Evolutionary conservation across 2,797 vertebrate genomes (phyloP), one percentile per base, ranked within the genome.

Genomic region (Rhinoraja longicauda): DNA sequence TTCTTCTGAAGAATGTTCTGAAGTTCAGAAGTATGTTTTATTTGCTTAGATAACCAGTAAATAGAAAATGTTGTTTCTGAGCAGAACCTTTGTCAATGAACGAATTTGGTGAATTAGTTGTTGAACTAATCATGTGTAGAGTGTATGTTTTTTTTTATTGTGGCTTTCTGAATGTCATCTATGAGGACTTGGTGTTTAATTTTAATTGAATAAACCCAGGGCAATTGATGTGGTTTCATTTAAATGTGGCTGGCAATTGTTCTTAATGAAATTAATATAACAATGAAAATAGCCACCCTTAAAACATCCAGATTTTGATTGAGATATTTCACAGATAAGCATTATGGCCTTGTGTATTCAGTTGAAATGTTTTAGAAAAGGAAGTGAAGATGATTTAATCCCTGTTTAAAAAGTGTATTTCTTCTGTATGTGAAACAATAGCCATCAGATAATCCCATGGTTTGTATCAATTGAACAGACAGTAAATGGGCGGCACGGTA

Each of bases 201-300:
- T 92, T 57, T 53, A 92, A 29, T 36, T 45, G 36, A 8, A 29
- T 91, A 36, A 88, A 86, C 0, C 7, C 62, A 4, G 90, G 72
- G 17, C 26, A 10, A 53, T 75, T 92, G 90, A 92, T 73, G 70
- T 75, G 39, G 72, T 75, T 75, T 53, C 26, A 45, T 13, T 92
- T 75, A 75, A 53, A 92, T 75, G 24, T 92, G 90, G 90, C 39
- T 73, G 26, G 70, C 90, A 92, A 92, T 73, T 92, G 70, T 75
- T 45, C 45, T 72, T 73, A 91, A 26, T 75, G 15, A 75, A 53
- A 92, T 57, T 53, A 45, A 92, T 39, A 53, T 53, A 53, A 53
- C 53, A 53, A 53, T 67, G 29, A 75, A 86, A 92, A 45, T 2
- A 9, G 39, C 39, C 53, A 75, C 36, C 3, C 24, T 75, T 73